Evolutionary conservation across 1,140 invertebrate genomes (phyloP).

Genomic region (Oryctes rhinoceros): DNA sequence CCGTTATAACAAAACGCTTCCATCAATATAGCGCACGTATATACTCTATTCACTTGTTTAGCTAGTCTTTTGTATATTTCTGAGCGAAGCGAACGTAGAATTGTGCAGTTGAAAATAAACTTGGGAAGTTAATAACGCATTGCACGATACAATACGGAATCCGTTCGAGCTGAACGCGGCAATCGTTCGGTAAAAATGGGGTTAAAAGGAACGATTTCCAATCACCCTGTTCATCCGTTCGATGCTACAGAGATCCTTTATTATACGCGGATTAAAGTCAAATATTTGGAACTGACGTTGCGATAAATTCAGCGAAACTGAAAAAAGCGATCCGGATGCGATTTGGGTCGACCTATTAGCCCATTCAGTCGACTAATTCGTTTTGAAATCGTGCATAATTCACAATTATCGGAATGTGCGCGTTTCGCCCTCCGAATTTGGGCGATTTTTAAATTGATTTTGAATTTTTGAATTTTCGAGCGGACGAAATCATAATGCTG

Average conservation of each 20-base stretch:
- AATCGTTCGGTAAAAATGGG: conserved; percentile 17
- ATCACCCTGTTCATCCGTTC: conserved; percentile 27
- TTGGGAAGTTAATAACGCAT: conserved; percentile 26
- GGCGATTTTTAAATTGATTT: neutral
- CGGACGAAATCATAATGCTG: neutral
- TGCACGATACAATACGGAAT: conserved; percentile 6
- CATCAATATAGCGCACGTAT: too few relatives aligned
- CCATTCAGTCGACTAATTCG: conserved; percentile 32
- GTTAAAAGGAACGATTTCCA: conserved; percentile 29
- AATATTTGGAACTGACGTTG: conserved; percentile 51
- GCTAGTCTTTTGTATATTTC: neutral
- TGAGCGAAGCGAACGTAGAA: neutral
- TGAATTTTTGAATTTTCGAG: neutral
- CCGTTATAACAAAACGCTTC: too few relatives aligned
- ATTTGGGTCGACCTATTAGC: conserved; percentile 38
- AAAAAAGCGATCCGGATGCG: conserved; percentile 33
- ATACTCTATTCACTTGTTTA: too few relatives aligned
- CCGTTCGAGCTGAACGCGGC: conserved; percentile 1
- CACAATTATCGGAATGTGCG: conserved; percentile 29
- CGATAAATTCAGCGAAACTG: conserved; percentile 46
- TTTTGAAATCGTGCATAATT: conserved; percentile 38
- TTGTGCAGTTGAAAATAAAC: conserved; percentile 1
- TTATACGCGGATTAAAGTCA: conserved; percentile 47
- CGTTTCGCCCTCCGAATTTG: neutral
- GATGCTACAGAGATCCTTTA: conserved; percentile 39